Evolutionary conservation across 1,140 invertebrate genomes (phyloP), one percentile per base, ranked within the genome.

Genomic region (Microvelia longipes): DNA sequence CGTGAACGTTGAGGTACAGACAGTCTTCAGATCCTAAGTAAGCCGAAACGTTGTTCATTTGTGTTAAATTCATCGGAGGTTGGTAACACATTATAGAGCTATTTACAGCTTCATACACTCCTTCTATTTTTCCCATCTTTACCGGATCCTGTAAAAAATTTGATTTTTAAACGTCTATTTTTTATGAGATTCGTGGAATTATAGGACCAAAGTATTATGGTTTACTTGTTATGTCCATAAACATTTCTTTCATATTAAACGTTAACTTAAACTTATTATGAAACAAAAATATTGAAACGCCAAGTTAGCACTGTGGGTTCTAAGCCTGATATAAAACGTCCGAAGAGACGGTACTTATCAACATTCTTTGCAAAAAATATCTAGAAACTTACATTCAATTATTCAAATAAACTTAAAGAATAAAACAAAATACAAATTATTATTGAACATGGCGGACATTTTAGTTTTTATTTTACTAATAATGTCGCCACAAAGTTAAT

Each of bases 1-100:
- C 83, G 75, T 87, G 89, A 28, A 89, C 82, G 75, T 89, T 89
- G 13, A 90, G 73, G 0, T 82, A 79, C 2, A 91, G 79, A 75
- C 89, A 90, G 75, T 91, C 88, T 76, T 91, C 89, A 64, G 80
- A 80, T 2, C 79, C 74, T 2, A 50, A 2, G 35, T 50, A 50
- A 19, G 35, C 5, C 35, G 35, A 50, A 50, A 50, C 19, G 19
- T 50, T 50, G 19, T 19, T 50, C 5, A 50, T 50, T 19, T 50
- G 35, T 11, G 35, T 50, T 5, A 50, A 50, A 19, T 11, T 50
- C 5, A 19, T 5, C 5, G 35, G 35, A 19, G 35, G 35, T 19
- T 50, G 35, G 35, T 11, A 50, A 50, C 35, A 50, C 35, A 11
- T 19, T 19, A 11, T 50, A 19, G 35, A 50, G 19, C 35, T 19